These are phyloP conservation scores for Protodeltote pygarga DNA, from an alignment of 2,888 invertebrate genomes.

Conservation along the genomic window DNA sequence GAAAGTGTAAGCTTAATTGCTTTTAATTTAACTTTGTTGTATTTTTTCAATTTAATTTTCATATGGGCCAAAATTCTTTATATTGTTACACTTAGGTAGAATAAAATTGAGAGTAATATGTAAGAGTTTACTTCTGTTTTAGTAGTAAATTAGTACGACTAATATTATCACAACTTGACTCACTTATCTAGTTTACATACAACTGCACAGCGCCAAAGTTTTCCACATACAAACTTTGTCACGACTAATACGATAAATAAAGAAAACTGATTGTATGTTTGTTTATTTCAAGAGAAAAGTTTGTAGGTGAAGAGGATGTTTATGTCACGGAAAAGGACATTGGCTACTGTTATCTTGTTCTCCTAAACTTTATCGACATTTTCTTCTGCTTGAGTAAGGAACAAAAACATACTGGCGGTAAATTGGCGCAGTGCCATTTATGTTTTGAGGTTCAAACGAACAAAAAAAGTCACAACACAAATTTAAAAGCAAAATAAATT, in stretches of 20 bases:
- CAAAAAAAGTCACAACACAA: not conserved
- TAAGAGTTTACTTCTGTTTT: not conserved
- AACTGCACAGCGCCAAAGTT: constrained; percentile 11
- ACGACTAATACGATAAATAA: constrained; percentile 30
- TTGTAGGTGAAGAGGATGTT: constrained; percentile 35
- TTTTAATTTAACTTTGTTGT: too few relatives aligned
- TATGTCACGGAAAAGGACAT: constrained; percentile 30
- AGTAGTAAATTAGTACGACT: too few relatives aligned
- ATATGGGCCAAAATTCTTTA: too few relatives aligned
- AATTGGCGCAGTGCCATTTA: not conserved
- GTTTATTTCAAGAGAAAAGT: constrained; percentile 39
- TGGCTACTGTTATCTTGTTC: constrained; percentile 39
- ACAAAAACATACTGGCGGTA: constrained; percentile 19
- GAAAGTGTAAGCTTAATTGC: too few relatives aligned
- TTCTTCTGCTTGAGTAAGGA: constrained; percentile 27
- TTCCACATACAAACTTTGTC: constrained; percentile 22
- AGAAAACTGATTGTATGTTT: constrained; percentile 26
- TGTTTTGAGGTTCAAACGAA: not conserved
- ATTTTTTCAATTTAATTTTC: too few relatives aligned
- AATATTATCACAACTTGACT: too few relatives aligned
- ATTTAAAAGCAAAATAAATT: not conserved
- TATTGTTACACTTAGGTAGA: too few relatives aligned
- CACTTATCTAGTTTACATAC: constrained; percentile 1
- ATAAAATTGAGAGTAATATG: too few relatives aligned
- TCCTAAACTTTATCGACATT: constrained; percentile 36